A percentile compares a stretch with the other conserved stretches of the same genome.
These are phyloP conservation scores for Mamestra configurata DNA, from an alignment of 1,140 invertebrate species.

Conservation along the genomic window DNA sequence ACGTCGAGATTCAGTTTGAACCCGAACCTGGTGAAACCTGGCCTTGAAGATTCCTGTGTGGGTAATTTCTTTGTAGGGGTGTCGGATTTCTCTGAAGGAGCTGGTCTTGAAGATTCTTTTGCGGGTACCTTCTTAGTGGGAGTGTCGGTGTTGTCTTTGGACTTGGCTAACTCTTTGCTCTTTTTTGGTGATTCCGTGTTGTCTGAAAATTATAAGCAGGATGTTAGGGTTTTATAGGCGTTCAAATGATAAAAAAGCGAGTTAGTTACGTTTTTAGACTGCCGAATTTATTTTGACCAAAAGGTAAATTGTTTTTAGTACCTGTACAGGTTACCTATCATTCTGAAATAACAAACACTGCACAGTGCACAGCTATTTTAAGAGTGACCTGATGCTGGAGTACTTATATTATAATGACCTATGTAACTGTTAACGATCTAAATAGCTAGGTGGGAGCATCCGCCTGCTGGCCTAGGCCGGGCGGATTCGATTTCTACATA, in stretches of 20 bases:
- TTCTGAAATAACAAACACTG: not conserved
- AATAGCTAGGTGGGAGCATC: not conserved
- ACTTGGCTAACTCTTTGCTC: conserved; percentile 20
- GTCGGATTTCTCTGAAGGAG: conserved; percentile 57
- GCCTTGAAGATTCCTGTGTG: conserved; percentile 58
- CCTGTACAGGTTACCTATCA: not conserved
- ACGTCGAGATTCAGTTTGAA: conserved; percentile 77
- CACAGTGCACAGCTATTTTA: not conserved
- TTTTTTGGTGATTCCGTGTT: conserved; percentile 51
- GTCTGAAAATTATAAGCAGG: conserved; percentile 42
- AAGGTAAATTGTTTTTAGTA: not conserved
- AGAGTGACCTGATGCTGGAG: not conserved
- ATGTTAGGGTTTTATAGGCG: not conserved
- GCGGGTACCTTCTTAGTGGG: conserved; percentile 50
- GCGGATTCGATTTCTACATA: not conserved
- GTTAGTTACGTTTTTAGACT: too few relatives aligned
- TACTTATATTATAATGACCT: not conserved
- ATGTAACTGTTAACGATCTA: not conserved
- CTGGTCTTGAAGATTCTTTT: conserved; percentile 60
- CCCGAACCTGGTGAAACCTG: conserved; percentile 84
- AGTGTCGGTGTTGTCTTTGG: conserved; percentile 56
- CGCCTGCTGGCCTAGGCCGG: not conserved
- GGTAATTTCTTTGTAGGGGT: conserved; percentile 49
- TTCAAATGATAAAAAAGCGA: not conserved
- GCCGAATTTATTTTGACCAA: too few relatives aligned